Evolutionary conservation across 2,888 invertebrate genomes (phyloP).

Genomic region (Lycia hirtaria): DNA sequence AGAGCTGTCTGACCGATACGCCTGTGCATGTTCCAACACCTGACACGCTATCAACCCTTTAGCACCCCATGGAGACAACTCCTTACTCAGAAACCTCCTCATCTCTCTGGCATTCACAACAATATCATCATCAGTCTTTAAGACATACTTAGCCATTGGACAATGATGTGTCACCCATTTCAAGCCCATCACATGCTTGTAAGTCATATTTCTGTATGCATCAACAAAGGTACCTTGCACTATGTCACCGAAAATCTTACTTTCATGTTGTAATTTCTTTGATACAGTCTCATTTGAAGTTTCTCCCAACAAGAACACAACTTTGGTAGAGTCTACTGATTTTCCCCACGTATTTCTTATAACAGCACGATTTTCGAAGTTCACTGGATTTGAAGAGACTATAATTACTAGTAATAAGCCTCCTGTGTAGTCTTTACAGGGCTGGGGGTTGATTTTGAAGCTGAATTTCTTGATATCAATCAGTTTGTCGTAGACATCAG

Average conservation of each 20-base stretch:
- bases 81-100: constrained; percentile 83
- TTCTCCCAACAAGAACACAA: constrained; percentile 89
- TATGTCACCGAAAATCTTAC: constrained; percentile 86
- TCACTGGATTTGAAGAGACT: constrained; percentile 88
- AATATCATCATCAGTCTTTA: constrained; percentile 92
- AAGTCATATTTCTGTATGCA: constrained; percentile 92
- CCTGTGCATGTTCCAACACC: constrained; percentile 74
- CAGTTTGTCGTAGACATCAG: constrained; percentile 64
- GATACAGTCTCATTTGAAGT: constrained; percentile 54
- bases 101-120: constrained; percentile 89
- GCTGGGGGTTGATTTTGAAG: constrained; percentile 86
- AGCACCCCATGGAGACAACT: constrained; percentile 86
- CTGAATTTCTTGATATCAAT: constrained; percentile 87
- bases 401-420: constrained; percentile 86
- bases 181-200: constrained; percentile 93
- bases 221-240: constrained; percentile 92
- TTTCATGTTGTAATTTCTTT: constrained; percentile 80
- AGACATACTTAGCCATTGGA: constrained; percentile 87
- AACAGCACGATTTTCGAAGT: constrained; percentile 86
- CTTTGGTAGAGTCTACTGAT: constrained; percentile 77
- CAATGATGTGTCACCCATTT: constrained; percentile 92
- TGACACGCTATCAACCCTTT: constrained; percentile 88
- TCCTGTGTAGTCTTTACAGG: constrained; percentile 73
- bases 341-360: constrained; percentile 92
- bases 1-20: constrained; percentile 87